These are phyloP conservation scores for Chaetodon trifascialis DNA, from an alignment of 2,113 vertebrate species.

Conservation along the genomic window DNA sequence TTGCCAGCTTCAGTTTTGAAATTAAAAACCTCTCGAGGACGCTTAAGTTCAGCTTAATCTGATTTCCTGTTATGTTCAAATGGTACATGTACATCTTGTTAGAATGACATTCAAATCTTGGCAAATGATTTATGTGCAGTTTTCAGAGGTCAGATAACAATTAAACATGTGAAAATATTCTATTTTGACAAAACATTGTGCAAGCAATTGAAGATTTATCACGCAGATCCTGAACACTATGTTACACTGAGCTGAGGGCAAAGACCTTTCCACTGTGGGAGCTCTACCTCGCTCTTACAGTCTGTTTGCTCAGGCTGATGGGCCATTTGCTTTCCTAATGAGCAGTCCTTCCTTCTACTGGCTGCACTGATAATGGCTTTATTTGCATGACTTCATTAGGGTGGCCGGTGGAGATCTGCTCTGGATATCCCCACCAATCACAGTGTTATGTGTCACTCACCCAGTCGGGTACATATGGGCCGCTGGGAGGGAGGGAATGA, in stretches of 20 bases:
- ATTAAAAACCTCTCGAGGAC: background rate
- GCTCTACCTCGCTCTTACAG: background rate
- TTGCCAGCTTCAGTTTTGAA: background rate
- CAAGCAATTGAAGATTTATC: background rate
- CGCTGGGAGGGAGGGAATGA: background rate
- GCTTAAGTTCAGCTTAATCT: background rate
- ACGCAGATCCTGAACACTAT: background rate
- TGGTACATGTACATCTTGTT: background rate
- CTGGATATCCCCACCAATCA: constrained; percentile 46
- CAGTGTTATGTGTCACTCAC: background rate
- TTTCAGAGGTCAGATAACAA: background rate
- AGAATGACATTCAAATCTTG: background rate
- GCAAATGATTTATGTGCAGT: background rate
- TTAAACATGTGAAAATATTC: background rate
- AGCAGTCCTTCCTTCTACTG: constrained; percentile 41
- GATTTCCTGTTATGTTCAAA: background rate
- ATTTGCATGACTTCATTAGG: constrained; percentile 36
- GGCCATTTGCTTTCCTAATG: constrained; percentile 57
- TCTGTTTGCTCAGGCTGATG: constrained; percentile 40
- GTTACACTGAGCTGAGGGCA: background rate
- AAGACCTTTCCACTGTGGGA: background rate
- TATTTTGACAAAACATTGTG: background rate
- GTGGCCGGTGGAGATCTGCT: constrained; percentile 22
- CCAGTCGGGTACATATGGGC: background rate
- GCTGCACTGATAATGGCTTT: constrained; percentile 40